These are phyloP conservation scores for Cavia porcellus DNA, from an alignment of 2,113 vertebrate genomes.

Conservation along the genomic window DNA sequence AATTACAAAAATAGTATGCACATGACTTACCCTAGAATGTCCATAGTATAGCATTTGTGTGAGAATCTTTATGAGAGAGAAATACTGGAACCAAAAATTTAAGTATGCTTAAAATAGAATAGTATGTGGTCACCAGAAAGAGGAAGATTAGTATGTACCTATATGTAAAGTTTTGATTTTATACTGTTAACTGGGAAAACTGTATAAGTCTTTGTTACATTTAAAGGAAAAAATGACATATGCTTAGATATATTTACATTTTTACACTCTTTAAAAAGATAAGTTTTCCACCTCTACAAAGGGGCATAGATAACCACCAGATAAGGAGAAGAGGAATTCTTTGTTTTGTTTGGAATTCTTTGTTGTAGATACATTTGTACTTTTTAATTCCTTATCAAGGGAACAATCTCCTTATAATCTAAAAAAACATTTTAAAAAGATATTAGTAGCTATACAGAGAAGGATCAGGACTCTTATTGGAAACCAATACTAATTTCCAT, in stretches of 20 bases:
- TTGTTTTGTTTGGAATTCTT: background rate
- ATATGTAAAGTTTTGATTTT: background rate
- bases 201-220: background rate
- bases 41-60: too few relatives aligned
- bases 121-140: background rate
- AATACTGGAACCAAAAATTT: background rate
- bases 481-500: background rate
- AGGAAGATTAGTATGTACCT: background rate
- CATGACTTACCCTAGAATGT: background rate
- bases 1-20: background rate
- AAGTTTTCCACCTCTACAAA: background rate
- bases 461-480: background rate
- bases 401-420: background rate
- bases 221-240: background rate
- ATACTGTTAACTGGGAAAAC: background rate
- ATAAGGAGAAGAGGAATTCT: background rate
- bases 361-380: background rate
- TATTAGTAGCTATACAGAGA: background rate
- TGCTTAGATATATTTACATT: background rate
- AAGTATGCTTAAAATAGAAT: background rate
- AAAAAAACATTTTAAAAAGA: background rate
- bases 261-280: background rate
- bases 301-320: background rate
- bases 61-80: background rate
- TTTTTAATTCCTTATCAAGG: background rate